Conservation (phyloP, 92 coral and sea anemone species). For the Scolanthus callimorphus region DNA sequence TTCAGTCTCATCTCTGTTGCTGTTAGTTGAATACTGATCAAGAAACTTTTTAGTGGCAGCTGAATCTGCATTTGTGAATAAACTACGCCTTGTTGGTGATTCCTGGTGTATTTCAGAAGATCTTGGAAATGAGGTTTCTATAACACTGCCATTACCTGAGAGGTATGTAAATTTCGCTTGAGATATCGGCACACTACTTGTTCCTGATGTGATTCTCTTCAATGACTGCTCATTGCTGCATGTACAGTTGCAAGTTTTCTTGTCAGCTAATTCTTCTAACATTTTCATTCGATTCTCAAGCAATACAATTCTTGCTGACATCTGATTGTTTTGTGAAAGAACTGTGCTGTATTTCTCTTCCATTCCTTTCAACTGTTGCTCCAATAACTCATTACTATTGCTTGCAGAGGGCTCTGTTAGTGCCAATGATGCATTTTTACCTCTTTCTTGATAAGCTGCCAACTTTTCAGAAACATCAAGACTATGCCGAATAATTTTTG, state of each 20-base stretch:
- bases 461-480: neutral
- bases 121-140: neutral
- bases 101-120: too few relatives aligned
- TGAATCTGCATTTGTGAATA: too few relatives aligned
- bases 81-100: too few relatives aligned
- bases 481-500: conserved; percentile 43
- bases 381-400: conserved; percentile 11
- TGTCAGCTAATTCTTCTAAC: conserved; percentile 61
- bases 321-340: conserved; percentile 65
- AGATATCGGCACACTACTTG: neutral
- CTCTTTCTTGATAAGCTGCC: neutral
- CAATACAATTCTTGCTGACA: conserved; percentile 83
- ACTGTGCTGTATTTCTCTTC: conserved; percentile 57
- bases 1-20: neutral
- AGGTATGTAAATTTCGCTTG: neutral
- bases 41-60: neutral
- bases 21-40: too few relatives aligned
- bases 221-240: neutral
- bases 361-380: conserved; percentile 32
- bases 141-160: neutral
- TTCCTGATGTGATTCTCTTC: too few relatives aligned
- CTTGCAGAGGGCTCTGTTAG: neutral
- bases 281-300: conserved; percentile 79
- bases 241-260: conserved; percentile 6
- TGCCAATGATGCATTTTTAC: conserved; percentile 2